Percentiles rank a stretch among this genome's conserved stretches.
These are phyloP conservation scores for Temnothorax rugatulus DNA, from an alignment of 2,888 invertebrate species.

Conservation along the genomic window DNA sequence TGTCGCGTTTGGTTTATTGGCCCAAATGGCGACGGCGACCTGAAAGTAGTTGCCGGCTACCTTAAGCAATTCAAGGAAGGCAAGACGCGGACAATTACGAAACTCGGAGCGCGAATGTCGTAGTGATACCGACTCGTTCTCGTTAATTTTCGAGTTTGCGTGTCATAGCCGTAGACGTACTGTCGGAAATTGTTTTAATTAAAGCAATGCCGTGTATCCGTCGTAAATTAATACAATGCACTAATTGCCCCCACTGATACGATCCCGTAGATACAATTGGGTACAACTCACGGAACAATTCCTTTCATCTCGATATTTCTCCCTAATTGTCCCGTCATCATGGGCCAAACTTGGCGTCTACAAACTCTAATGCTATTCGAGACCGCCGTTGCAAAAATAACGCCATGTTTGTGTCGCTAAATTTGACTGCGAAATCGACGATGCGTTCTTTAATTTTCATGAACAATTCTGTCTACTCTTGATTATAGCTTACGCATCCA, in stretches of 20 bases:
- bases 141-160: slow-evolving; percentile 50
- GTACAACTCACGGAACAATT: slow-evolving; percentile 45
- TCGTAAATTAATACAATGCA: slow-evolving; percentile 53
- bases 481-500: too few species aligned
- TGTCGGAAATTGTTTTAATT: slow-evolving; percentile 51
- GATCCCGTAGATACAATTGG: slow-evolving; percentile 44
- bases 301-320: slow-evolving; percentile 55
- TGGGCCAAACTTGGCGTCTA: slow-evolving; percentile 19
- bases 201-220: slow-evolving; percentile 38
- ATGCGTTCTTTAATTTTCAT: not conserved
- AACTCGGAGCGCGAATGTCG: not conserved
- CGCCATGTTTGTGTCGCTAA: not conserved
- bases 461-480: not conserved
- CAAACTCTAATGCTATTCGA: slow-evolving; percentile 32
- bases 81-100: slow-evolving; percentile 40
- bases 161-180: slow-evolving; percentile 26
- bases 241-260: slow-evolving; percentile 45
- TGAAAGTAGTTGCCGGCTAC: slow-evolving; percentile 8
- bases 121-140: slow-evolving; percentile 11
- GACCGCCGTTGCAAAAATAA: slow-evolving; percentile 20
- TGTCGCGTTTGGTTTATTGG: slow-evolving; percentile 32
- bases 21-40: slow-evolving; percentile 5
- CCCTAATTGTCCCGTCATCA: slow-evolving; percentile 45
- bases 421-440: not conserved
- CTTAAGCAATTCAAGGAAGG: slow-evolving; percentile 40